Percentiles rank a stretch among this genome's conserved stretches.
Evolutionary conservation across 2,888 invertebrate species (phyloP).

Genomic region (Cerastis rubricosa): DNA sequence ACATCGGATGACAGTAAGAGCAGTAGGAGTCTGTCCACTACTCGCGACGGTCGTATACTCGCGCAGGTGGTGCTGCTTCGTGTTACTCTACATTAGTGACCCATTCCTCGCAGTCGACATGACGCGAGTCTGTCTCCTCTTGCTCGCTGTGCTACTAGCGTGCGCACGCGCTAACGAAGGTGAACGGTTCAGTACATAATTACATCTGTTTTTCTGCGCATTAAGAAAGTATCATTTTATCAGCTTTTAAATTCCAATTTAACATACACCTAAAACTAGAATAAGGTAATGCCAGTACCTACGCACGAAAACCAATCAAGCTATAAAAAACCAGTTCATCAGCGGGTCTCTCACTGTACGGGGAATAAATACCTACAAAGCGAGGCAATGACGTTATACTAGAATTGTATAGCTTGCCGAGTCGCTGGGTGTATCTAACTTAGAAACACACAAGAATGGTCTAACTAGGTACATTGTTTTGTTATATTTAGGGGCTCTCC

Average conservation of each 20-base stretch:
- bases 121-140: constrained; percentile 72
- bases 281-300: no score
- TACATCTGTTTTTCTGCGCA: constrained; percentile 47
- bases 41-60: constrained; percentile 33
- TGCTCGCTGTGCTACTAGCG: constrained; percentile 71
- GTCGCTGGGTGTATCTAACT: no score
- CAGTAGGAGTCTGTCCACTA: constrained; percentile 39
- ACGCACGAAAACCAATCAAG: no score
- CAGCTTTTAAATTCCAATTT: not conserved
- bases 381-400: no score
- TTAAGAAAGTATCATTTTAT: not conserved
- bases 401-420: no score
- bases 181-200: constrained; percentile 71
- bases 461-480: constrained; percentile 74
- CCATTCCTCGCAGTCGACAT: constrained; percentile 57
- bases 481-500: no score
- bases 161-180: constrained; percentile 77
- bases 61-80: constrained; percentile 1
- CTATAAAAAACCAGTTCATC: no score
- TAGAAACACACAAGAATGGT: constrained; percentile 64
- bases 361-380: no score
- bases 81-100: constrained; percentile 18
- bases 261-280: not conserved
- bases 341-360: no score
- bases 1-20: not conserved